A percentile compares a stretch with the other conserved stretches of the same genome.
phyloP scores from a whole-genome alignment of 2,888 invertebrate species.

The Epicampocera succincta region DNA sequence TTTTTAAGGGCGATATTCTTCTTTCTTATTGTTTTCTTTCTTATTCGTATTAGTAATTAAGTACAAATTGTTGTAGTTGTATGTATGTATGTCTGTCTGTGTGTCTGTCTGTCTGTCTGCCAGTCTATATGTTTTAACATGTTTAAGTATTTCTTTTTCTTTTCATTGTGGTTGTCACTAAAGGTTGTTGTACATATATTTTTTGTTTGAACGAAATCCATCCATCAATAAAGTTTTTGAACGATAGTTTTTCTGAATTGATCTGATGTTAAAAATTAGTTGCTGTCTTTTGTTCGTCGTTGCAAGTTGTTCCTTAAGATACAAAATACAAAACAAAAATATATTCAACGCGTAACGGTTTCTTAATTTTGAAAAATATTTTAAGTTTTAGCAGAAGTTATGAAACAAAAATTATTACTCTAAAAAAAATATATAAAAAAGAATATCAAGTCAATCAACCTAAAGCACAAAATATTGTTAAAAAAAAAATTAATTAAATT shows the following conservation, averaged over 20 bases:
- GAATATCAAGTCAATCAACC: constrained; percentile 39
- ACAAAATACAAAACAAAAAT: constrained; percentile 42
- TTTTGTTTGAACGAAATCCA: constrained; percentile 37
- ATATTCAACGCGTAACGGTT: constrained; percentile 70
- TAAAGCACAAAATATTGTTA: constrained; percentile 63
- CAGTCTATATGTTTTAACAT: constrained; percentile 29
- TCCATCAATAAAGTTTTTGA: constrained; percentile 69
- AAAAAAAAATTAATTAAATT: constrained; percentile 30
- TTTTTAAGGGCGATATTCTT: constrained; percentile 76
- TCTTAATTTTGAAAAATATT: constrained; percentile 24
- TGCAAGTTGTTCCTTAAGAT: constrained; percentile 76
- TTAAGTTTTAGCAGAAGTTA: constrained; percentile 19
- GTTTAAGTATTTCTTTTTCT: constrained; percentile 63
- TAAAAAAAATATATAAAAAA: constrained; percentile 25
- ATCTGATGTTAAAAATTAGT: constrained; percentile 79
- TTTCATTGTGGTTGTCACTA: constrained; percentile 76
- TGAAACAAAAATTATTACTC: background rate
- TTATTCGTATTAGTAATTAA: constrained; percentile 65
- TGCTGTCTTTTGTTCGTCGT: constrained; percentile 80
- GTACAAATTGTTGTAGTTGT: constrained; percentile 49
- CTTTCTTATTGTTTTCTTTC: constrained; percentile 68
- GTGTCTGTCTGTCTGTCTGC: too few species aligned
- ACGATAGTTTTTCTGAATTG: constrained; percentile 73
- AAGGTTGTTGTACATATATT: constrained; percentile 57
- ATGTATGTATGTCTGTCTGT: constrained; percentile 17